Percentiles rank a stretch among this genome's conserved stretches.
Conservation (phyloP, 2,113 vertebrate genomes). For the Malurus cyaneus region DNA sequence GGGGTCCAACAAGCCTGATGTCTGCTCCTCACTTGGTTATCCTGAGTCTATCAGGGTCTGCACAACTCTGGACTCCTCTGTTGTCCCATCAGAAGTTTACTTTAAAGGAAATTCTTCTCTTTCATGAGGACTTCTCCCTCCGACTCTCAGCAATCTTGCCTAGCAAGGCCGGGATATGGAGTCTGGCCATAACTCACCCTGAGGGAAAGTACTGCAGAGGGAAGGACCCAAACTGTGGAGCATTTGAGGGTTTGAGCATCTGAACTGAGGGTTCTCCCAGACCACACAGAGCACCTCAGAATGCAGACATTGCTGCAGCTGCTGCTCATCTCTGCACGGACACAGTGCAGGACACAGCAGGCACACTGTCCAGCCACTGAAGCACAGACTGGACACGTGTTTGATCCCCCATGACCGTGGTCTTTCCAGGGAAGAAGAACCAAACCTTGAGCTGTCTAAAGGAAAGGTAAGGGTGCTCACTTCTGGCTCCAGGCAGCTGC, state of each 20-base stretch:
- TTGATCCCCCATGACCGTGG: not conserved
- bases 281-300: not conserved
- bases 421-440: not conserved
- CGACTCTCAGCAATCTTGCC: not conserved
- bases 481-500: not conserved
- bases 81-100: not conserved
- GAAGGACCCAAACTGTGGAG: not conserved
- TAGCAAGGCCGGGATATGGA: not conserved
- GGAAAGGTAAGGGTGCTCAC: not conserved
- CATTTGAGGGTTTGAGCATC: too few species aligned
- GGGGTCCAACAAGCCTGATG: not conserved
- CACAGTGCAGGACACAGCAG: not conserved
- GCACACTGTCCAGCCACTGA: too few species aligned
- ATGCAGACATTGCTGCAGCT: not conserved
- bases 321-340: not conserved
- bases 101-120: not conserved
- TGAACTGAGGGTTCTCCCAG: not conserved
- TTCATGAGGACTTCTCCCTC: not conserved
- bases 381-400: not conserved
- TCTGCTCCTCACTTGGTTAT: not conserved
- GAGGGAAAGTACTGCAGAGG: not conserved
- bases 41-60: not conserved
- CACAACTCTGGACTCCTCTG: not conserved
- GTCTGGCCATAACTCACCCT: not conserved
- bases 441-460: not conserved